Conservation (phyloP, 2,113 vertebrate species). For the Apaloderma vittatum region DNA sequence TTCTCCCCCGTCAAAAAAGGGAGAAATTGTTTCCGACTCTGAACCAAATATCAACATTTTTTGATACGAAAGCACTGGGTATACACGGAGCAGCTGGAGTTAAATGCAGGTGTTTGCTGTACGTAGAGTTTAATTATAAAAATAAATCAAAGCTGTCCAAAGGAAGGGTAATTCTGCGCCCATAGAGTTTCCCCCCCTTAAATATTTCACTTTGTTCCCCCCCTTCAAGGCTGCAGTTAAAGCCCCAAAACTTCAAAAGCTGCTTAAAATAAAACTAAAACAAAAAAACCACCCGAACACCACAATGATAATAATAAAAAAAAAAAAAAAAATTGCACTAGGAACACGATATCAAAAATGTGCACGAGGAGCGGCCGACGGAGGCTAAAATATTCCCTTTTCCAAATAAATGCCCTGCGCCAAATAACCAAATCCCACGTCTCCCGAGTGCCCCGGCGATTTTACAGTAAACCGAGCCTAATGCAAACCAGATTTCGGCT, state of each 20-base stretch:
- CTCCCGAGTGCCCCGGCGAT: slow-evolving; percentile 5
- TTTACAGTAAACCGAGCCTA: slow-evolving; percentile 48
- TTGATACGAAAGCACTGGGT: background rate
- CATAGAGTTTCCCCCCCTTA: background rate
- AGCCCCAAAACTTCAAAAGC: background rate
- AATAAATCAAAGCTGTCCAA: background rate
- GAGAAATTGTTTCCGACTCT: background rate
- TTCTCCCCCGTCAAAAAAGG: background rate
- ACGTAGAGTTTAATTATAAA: too few species aligned
- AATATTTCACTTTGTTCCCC: background rate
- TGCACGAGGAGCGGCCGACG: too few species aligned
- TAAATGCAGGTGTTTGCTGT: background rate
- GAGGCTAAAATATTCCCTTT: background rate
- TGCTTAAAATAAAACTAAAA: background rate
- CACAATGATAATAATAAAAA: background rate
- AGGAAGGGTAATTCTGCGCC: background rate
- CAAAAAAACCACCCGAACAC: too few species aligned
- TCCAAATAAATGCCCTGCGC: background rate
- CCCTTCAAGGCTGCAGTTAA: background rate
- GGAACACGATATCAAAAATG: background rate
- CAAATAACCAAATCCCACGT: background rate
- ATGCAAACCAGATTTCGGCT: slow-evolving; percentile 69
- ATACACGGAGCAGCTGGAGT: background rate
- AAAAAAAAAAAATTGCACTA: background rate
- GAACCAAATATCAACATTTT: background rate